Base-by-base conservation (phyloP, 2,797 vertebrate genomes). In the Enteromius radiatus region DNA sequence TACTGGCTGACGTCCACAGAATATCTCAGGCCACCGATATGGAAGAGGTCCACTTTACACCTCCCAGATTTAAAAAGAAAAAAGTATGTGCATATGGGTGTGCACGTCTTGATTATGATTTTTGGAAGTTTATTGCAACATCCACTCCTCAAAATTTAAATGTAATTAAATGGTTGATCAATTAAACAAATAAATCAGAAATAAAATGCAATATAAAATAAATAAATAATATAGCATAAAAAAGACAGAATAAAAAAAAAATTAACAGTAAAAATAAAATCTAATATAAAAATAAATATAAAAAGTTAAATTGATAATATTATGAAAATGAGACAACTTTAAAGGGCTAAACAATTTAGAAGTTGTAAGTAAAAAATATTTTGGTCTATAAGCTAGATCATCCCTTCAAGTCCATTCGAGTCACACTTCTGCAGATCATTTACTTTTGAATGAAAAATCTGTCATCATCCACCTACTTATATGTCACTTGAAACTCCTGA, bases 1-100 rank as follows among this genome's bases (percentile, higher is more conserved):
- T 59, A 80, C 75, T 91, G 88, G 87, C 86, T 1, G 45, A 31
- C 17, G 75, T 89, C 90, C 89, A 87, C 76, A 71, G 73, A 83
- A 54, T 28, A 59, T 71, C 76, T 84, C 78, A 56, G 78, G 73
- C 73, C 78, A 80, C 75, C 74, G 75, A 64, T 70, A 36, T 70
- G 36, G 59, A 87, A 80, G 56, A 80, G 65, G 14, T 47, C 63
- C 33, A 76, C 38, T 45, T 75, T 38, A 87, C 80, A 86, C 87
- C 67, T 83, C 52, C 41, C 84, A 86, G 80, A 12, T 12, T 12
- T 8, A 17, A 21, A 36, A 56, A 56, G 14, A 17, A 17, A 10
- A 43, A 33, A 12, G 1, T 1, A 36, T 15, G 36, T 23, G 36
- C 5, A 1, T 43, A 17, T 41, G 36, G 41, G 63, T 4, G 65